phyloP scores from a whole-genome alignment of 2,888 invertebrate species.

The Drosophila melanosoma region DNA sequence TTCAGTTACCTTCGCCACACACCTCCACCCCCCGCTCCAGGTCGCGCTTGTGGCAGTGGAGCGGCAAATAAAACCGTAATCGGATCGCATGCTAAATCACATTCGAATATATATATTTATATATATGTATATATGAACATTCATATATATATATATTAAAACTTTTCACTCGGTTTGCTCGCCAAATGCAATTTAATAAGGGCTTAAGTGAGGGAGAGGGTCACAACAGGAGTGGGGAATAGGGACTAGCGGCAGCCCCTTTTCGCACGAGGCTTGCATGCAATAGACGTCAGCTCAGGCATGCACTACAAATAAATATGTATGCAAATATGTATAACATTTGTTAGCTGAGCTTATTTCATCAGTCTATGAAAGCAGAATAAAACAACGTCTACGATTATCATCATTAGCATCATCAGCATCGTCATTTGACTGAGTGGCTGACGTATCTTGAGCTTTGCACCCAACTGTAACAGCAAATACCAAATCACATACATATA shows the following conservation, averaged over 20 bases:
- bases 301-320: slow-evolving; percentile 20
- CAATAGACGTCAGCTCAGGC: slow-evolving; percentile 31
- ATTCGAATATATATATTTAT: slow-evolving; percentile 36
- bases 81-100: slow-evolving; percentile 75
- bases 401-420: slow-evolving; percentile 13
- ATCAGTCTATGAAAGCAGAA: slow-evolving; percentile 35
- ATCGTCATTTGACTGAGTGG: slow-evolving; percentile 15
- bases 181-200: slow-evolving; percentile 47
- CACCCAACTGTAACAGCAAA: slow-evolving; percentile 20
- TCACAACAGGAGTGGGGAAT: not conserved
- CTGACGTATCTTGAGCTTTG: slow-evolving; percentile 40
- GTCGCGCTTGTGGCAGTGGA: slow-evolving; percentile 54
- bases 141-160: slow-evolving; percentile 36
- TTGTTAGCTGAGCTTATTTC: slow-evolving; percentile 31
- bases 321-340: slow-evolving; percentile 7
- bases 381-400: slow-evolving; percentile 19
- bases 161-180: slow-evolving; percentile 38
- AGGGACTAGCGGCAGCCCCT: not conserved
- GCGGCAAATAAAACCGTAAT: slow-evolving; percentile 64
- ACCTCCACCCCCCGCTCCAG: not conserved
- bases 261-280: slow-evolving; percentile 46
- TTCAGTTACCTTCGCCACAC: slow-evolving; percentile 57
- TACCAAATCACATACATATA: not conserved
- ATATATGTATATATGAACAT: not conserved
- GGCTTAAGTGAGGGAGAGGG: not conserved